Evolutionary conservation across 2,797 vertebrate genomes (phyloP), one percentile per base, ranked within the genome.

Genomic region (Coregonus suidteri): DNA sequence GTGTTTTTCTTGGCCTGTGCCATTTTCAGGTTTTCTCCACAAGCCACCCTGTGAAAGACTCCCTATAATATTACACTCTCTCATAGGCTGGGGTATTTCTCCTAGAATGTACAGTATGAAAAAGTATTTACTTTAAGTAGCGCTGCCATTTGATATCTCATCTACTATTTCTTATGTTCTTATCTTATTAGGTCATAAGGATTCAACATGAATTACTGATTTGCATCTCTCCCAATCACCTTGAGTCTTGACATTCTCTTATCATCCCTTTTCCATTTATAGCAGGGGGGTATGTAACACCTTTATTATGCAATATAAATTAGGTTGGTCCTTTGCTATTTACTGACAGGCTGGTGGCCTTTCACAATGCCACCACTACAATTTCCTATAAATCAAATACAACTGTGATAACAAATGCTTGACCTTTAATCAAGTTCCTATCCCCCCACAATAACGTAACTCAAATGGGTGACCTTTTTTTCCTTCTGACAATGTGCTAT

Each of bases 331-430:
- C 77, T 79, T 77, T 51, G 13, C 67, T 53, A 53, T 59, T 34
- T 47, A 67, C 54, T 74, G 53, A 4, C 52, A 71, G 54, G 13
- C 54, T 1, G 9, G 13, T 82, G 83, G 66, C 75, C 78, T 81
- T 84, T 82, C 72, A 66, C 47, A 1, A 20, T 72, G 15, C 25
- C 65, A 67, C 75, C 65, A 78, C 14, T 37, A 47, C 53, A 34
- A 7, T 47, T 35, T 76, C 71, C 70, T 51, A 76, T 80, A 78
- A 47, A 47, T 47, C 41, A 47, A 47, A 47, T 11, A 47, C 41
- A 9, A 47, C 41, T 47, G 41, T 47, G 41, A 47, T 52, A 64
- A 47, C 47, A 62, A 53, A 59, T 41, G 51, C 31, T 75, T 76
- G 74, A 69, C 76, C 67, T 80, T 84, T 69, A 52, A 4, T 14